Evolutionary conservation across 2,888 invertebrate species (phyloP).

Genomic region (Saturnia japonica): DNA sequence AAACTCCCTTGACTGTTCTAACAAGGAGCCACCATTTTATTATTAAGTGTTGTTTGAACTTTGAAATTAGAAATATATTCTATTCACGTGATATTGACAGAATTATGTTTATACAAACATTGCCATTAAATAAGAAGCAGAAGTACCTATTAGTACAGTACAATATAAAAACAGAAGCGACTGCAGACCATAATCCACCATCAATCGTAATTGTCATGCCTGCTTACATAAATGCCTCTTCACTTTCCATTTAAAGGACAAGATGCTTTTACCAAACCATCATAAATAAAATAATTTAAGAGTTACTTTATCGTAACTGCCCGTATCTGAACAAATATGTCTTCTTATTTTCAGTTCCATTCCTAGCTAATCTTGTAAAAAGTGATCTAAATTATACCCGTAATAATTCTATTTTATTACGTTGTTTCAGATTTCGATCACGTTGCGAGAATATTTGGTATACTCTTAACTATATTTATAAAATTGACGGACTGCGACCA

Average conservation of each 20-base stretch:
- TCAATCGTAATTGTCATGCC: background rate
- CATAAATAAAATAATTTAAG: background rate
- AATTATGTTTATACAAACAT: too few species aligned
- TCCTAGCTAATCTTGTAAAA: background rate
- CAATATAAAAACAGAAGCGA: background rate
- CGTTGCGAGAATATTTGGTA: conserved; percentile 52
- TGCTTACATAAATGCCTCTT: background rate
- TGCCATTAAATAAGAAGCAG: too few species aligned
- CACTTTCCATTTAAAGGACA: background rate
- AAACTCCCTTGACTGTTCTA: too few species aligned
- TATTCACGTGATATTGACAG: too few species aligned
- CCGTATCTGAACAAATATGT: background rate
- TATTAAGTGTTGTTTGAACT: too few species aligned
- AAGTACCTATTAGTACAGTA: background rate
- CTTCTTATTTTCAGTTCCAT: background rate
- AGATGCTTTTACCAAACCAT: background rate
- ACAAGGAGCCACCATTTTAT: too few species aligned
- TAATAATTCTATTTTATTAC: background rate
- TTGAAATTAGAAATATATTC: too few species aligned
- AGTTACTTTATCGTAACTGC: background rate
- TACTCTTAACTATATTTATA: conserved; percentile 50
- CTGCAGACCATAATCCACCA: background rate
- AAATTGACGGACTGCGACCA: conserved; percentile 63
- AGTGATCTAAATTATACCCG: background rate
- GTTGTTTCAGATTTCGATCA: conserved; percentile 67